These are phyloP conservation scores for Pristionchus entomophagus DNA, from an alignment of 2,888 invertebrate genomes.

Conservation along the genomic window DNA sequence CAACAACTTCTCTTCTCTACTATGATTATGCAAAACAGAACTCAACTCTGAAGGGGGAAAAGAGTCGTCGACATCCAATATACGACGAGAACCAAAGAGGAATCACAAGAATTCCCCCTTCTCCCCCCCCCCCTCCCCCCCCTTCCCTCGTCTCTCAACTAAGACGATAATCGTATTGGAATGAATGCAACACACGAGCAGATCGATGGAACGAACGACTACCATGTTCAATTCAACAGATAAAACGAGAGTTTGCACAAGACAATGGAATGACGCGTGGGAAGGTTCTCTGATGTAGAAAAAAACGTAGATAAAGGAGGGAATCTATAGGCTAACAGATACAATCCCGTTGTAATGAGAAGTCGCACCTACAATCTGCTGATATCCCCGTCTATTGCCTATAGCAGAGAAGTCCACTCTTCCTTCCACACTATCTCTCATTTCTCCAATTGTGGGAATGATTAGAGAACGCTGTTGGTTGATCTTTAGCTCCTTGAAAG, in stretches of 20 bases:
- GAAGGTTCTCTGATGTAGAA: background rate
- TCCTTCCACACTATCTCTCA: no score
- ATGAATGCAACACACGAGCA: background rate
- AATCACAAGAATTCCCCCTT: slow-evolving; percentile 5
- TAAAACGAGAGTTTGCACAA: background rate
- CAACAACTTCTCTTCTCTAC: background rate
- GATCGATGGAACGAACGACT: slow-evolving; percentile 8
- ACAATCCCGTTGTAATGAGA: background rate
- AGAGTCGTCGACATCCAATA: background rate
- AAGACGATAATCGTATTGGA: slow-evolving; percentile 20
- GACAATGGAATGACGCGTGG: no score
- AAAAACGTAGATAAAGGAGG: no score
- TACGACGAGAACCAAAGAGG: background rate
- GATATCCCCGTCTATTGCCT: no score
- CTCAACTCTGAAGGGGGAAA: background rate
- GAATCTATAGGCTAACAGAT: background rate
- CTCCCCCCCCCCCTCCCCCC: no score
- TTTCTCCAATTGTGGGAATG: background rate
- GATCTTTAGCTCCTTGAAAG: background rate
- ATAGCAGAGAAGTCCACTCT: no score
- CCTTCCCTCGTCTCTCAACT: background rate
- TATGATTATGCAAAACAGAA: slow-evolving; percentile 25
- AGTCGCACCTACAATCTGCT: no score
- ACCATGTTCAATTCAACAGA: no score
- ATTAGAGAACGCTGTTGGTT: background rate